Evolutionary conservation across 2,888 invertebrate species (phyloP).

Genomic region (Caenorhabditis panamensis): DNA sequence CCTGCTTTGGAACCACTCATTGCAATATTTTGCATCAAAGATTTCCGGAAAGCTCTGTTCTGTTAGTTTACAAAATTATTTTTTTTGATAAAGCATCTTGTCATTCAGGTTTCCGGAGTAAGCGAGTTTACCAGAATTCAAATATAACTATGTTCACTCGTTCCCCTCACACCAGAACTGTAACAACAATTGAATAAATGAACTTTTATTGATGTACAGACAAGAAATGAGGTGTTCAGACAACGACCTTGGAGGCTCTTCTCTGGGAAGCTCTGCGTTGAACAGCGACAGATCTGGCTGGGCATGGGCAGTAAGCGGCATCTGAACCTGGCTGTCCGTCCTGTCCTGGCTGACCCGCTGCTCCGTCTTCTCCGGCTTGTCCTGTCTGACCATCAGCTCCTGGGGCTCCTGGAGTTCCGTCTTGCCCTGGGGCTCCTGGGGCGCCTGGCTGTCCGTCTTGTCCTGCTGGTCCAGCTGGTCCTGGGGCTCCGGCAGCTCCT

Average conservation of each 20-base stretch:
- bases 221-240: slow-evolving; percentile 6
- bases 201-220: slow-evolving; percentile 41
- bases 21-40: slow-evolving; percentile 37
- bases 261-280: slow-evolving; percentile 35
- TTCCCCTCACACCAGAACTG: background rate
- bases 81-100: no score
- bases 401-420: slow-evolving; percentile 62
- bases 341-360: slow-evolving; percentile 62
- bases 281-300: slow-evolving; percentile 54
- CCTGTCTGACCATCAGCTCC: slow-evolving; percentile 63
- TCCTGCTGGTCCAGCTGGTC: slow-evolving; percentile 63
- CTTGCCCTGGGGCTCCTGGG: slow-evolving; percentile 62
- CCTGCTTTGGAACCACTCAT: slow-evolving; percentile 36
- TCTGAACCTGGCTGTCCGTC: slow-evolving; percentile 66
- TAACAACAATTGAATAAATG: background rate
- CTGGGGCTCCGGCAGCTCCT: slow-evolving; percentile 63
- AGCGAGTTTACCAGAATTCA: background rate
- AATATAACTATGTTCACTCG: background rate
- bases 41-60: slow-evolving; percentile 23
- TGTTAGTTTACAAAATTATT: slow-evolving; percentile 3
- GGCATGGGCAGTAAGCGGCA: slow-evolving; percentile 68
- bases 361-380: slow-evolving; percentile 57
- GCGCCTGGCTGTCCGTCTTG: slow-evolving; percentile 64
- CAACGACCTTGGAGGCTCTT: slow-evolving; percentile 52
- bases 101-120: background rate